These are phyloP conservation scores for Paracentrotus lividus DNA, from an alignment of 53 echinoderm and acorn worm genomes.

Conservation along the genomic window DNA sequence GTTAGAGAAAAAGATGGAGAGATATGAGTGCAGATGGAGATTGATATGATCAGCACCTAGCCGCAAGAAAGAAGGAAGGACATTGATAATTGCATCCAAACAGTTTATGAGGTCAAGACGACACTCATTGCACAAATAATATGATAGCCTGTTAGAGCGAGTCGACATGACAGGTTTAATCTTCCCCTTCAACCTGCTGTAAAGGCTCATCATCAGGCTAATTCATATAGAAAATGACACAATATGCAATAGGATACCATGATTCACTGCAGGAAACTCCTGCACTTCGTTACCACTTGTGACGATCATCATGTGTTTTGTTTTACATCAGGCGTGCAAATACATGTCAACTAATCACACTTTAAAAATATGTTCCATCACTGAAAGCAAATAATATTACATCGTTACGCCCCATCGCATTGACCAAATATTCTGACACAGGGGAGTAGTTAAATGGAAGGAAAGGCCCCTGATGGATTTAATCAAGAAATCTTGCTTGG, in stretches of 20 bases:
- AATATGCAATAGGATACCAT: not conserved
- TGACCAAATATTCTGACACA: not conserved
- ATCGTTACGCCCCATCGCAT: not conserved
- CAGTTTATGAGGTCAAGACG: constrained; percentile 1
- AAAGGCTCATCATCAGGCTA: not conserved
- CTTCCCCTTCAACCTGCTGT: not conserved
- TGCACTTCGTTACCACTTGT: not conserved
- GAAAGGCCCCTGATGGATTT: not conserved
- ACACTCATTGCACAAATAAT: constrained; percentile 24
- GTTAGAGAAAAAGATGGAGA: not conserved
- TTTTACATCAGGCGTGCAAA: not conserved
- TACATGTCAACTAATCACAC: not conserved
- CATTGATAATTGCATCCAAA: not conserved
- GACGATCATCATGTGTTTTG: not conserved
- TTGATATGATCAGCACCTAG: not conserved
- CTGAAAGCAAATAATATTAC: not conserved
- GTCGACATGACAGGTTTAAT: not conserved
- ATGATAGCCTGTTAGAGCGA: not conserved
- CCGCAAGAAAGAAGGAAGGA: constrained; percentile 31
- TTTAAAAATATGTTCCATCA: not conserved
- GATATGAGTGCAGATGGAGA: not conserved
- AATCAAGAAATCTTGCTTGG: not conserved
- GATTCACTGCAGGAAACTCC: constrained; percentile 20
- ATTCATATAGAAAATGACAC: constrained; percentile 6
- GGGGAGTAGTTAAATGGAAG: constrained; percentile 2